Conservation (phyloP, 1,140 invertebrate species). For the Brachionus angularis region DNA sequence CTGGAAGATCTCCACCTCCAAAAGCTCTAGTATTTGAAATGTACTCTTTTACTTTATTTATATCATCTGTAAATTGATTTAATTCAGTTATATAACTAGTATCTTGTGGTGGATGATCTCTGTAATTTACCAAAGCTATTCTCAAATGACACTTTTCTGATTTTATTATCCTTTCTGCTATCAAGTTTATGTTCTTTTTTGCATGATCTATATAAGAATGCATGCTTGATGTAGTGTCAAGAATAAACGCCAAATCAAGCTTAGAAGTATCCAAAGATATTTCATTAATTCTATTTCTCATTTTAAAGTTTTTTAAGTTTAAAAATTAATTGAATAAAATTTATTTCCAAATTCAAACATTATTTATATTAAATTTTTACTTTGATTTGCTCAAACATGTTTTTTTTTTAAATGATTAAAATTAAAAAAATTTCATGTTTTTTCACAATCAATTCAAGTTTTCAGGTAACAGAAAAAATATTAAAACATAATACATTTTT, state of each 20-base stretch:
- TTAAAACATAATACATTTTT: too few species aligned
- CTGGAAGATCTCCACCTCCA: constrained; percentile 25
- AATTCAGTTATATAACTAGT: constrained; percentile 4
- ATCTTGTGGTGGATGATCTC: constrained; percentile 44
- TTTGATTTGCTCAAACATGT: too few species aligned
- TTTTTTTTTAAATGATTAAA: too few species aligned
- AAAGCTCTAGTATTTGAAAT: not conserved
- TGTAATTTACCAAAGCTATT: constrained; percentile 5
- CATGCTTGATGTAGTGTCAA: constrained; percentile 41
- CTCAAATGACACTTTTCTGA: constrained; percentile 25
- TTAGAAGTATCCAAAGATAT: too few species aligned
- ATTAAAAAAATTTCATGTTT: too few species aligned
- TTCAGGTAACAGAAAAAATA: too few species aligned
- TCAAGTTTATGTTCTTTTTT: constrained; percentile 38
- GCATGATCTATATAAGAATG: not conserved
- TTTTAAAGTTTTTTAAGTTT: too few species aligned
- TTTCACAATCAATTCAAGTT: too few species aligned
- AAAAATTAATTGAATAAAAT: too few species aligned
- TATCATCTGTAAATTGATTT: constrained; percentile 27
- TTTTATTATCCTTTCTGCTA: constrained; percentile 11
- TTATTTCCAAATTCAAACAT: too few species aligned
- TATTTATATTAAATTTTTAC: too few species aligned
- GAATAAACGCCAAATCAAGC: constrained; percentile 37
- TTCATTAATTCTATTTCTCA: too few species aligned
- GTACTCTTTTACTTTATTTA: not conserved